These are phyloP conservation scores for Leucoraja ocellata DNA, from an alignment of 2,797 vertebrate genomes.

Conservation along the genomic window DNA sequence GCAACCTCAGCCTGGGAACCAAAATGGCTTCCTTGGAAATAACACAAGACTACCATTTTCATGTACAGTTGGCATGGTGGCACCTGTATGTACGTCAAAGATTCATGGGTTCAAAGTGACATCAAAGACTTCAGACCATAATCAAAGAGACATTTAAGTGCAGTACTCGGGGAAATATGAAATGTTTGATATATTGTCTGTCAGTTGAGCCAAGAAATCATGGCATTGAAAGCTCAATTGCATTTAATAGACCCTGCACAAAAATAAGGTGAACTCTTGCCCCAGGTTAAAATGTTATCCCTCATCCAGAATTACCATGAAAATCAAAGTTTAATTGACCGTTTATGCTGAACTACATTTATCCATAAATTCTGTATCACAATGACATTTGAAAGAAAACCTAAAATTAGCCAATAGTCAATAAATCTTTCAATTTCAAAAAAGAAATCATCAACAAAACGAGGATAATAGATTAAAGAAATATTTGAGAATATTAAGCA, in stretches of 20 bases:
- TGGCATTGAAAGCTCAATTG: not conserved
- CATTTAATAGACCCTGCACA: not conserved
- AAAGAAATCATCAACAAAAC: not conserved
- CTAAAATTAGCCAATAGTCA: not conserved
- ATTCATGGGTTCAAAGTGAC: not conserved
- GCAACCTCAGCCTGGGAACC: not conserved
- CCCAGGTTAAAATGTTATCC: not conserved
- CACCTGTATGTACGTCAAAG: not conserved
- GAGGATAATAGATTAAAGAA: not conserved
- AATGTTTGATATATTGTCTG: not conserved
- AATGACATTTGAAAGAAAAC: not conserved
- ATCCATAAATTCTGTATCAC: not conserved
- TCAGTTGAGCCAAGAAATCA: not conserved
- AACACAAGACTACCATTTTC: not conserved
- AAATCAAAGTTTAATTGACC: not conserved
- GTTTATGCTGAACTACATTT: not conserved
- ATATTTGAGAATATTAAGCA: not conserved
- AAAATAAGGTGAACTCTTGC: not conserved
- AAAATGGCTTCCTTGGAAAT: not conserved
- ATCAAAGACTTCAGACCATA: not conserved
- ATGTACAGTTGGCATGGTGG: not conserved
- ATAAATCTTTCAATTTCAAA: not conserved
- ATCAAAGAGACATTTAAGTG: not conserved
- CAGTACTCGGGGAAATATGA: not conserved
- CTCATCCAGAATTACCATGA: not conserved